phyloP scores from a whole-genome alignment of 2,888 invertebrate genomes.

The Apamea sordens region DNA sequence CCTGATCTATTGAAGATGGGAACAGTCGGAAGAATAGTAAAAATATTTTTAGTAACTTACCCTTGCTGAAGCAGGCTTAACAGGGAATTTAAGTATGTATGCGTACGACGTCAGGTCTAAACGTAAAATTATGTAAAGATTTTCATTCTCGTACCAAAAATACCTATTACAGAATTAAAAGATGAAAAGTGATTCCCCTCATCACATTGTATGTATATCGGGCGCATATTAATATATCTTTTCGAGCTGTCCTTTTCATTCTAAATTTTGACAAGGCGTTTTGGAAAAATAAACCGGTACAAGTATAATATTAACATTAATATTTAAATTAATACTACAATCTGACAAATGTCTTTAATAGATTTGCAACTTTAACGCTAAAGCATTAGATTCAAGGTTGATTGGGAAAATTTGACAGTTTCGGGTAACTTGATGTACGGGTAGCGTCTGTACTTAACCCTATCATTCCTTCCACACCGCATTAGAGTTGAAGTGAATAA shows the following conservation, averaged over 20 bases:
- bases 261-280: neutral
- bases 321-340: too few species aligned
- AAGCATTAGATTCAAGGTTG: too few species aligned
- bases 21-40: neutral
- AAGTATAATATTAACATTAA: neutral
- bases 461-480: neutral
- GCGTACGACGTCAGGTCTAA: neutral
- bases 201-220: neutral
- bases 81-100: neutral
- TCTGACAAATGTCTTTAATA: too few species aligned
- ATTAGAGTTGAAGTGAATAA: slow-evolving; percentile 20
- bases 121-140: neutral
- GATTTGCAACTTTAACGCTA: too few species aligned
- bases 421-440: too few species aligned
- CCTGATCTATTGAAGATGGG: neutral
- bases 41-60: neutral
- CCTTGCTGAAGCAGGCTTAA: neutral
- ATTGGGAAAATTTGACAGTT: too few species aligned
- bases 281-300: neutral
- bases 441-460: too few species aligned
- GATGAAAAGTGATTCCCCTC: neutral
- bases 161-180: neutral
- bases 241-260: neutral
- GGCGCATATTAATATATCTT: neutral
- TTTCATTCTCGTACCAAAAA: neutral